Percentiles rank a stretch among this genome's conserved stretches.
These are phyloP conservation scores for Heliconius ethilla DNA, from an alignment of 2,888 invertebrate species.

Conservation along the genomic window DNA sequence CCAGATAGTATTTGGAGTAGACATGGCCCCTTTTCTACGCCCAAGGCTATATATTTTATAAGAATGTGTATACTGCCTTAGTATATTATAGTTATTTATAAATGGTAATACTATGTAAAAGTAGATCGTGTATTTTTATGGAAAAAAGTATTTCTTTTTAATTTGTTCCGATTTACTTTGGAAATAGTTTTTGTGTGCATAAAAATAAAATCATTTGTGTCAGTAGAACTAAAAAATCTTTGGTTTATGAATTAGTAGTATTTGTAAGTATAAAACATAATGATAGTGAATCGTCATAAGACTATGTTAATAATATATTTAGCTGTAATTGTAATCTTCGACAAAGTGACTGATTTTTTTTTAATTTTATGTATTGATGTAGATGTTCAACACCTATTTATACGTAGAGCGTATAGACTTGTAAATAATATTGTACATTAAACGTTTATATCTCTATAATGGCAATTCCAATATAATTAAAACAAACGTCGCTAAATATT, in stretches of 20 bases:
- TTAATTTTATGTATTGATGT: neutral
- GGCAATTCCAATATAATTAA: neutral
- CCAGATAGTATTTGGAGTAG: too few relatives aligned
- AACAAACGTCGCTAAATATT: neutral
- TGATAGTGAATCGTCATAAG: constrained; percentile 2
- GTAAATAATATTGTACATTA: neutral
- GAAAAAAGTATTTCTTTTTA: neutral
- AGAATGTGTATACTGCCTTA: constrained; percentile 3
- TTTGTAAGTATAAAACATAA: neutral
- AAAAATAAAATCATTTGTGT: neutral
- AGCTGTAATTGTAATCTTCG: constrained; percentile 7
- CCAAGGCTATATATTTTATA: constrained; percentile 1
- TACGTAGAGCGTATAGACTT: neutral
- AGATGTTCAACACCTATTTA: neutral
- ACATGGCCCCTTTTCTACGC: neutral
- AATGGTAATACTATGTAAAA: neutral
- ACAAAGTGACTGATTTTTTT: constrained; percentile 29
- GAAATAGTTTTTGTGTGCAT: neutral
- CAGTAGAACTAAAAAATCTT: neutral
- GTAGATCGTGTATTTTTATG: neutral
- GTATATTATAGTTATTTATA: constrained; percentile 16
- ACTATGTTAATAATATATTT: neutral
- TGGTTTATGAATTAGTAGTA: neutral
- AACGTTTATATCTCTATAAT: neutral
- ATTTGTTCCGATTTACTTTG: neutral